Percentiles rank a stretch among this genome's conserved stretches.
Conservation (phyloP, 2,113 vertebrate species). For the Cricetomys ansorgei region DNA sequence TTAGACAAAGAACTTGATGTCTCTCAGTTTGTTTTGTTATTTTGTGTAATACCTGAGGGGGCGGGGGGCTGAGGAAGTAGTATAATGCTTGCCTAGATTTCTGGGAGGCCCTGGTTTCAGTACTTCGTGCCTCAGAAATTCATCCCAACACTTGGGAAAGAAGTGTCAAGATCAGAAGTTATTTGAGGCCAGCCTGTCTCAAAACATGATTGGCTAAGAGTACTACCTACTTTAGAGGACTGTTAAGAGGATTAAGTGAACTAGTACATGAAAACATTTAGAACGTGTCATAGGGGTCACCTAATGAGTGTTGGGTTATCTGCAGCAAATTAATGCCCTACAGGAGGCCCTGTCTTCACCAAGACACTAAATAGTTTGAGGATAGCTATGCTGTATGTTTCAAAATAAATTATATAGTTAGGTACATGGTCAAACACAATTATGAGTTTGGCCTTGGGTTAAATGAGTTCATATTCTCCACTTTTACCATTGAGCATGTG, state of each 20-base stretch:
- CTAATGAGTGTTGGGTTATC: background rate
- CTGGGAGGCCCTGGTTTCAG: background rate
- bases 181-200: background rate
- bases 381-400: background rate
- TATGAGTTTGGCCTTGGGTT: background rate
- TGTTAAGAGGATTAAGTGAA: slow-evolving; percentile 3
- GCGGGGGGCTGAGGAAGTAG: background rate
- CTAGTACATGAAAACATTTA: background rate
- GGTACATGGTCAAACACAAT: background rate
- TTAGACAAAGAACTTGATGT: background rate
- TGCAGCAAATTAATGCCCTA: background rate
- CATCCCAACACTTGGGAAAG: background rate
- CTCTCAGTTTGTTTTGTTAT: background rate
- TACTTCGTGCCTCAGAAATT: background rate
- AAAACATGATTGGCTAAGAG: background rate
- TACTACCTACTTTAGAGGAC: background rate
- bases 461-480: background rate
- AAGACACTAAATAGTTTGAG: background rate
- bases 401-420: background rate
- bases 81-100: background rate
- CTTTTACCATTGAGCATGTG: background rate
- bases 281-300: background rate
- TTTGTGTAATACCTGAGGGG: background rate
- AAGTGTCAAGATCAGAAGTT: background rate
- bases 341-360: background rate